Conservation (phyloP, 2,888 invertebrate genomes). For the Polyploca ridens region DNA sequence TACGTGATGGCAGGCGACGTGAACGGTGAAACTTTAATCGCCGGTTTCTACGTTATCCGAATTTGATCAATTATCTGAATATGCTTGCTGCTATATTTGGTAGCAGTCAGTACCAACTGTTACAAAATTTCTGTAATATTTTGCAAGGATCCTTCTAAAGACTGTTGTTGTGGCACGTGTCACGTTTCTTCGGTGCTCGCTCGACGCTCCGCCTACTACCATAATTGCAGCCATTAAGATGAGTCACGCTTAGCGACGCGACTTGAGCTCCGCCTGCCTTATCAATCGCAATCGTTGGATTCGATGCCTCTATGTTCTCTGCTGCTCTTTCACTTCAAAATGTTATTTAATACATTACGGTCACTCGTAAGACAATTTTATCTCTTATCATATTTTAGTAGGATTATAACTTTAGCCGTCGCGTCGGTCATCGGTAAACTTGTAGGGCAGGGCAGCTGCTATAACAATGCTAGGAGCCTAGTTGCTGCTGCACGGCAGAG, state of each 20-base stretch:
- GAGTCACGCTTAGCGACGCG: conserved; percentile 81
- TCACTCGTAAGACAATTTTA: too few species aligned
- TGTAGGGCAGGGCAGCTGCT: conserved; percentile 43
- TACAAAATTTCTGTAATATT: background rate
- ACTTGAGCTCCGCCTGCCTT: conserved; percentile 65
- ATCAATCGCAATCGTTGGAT: conserved; percentile 66
- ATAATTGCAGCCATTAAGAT: conserved; percentile 81
- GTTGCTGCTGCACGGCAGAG: conserved; percentile 61
- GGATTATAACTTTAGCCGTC: background rate
- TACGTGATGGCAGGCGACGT: conserved; percentile 29
- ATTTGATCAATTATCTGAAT: background rate
- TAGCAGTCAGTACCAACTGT: background rate
- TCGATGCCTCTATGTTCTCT: conserved; percentile 35
- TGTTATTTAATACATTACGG: conserved; percentile 16
- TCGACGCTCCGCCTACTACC: conserved; percentile 60
- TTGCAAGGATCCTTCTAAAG: conserved; percentile 22
- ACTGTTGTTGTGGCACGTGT: conserved; percentile 50
- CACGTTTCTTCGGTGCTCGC: conserved; percentile 54
- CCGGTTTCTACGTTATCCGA: background rate
- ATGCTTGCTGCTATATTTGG: background rate
- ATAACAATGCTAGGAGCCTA: conserved; percentile 42
- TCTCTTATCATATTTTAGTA: background rate
- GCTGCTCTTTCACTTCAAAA: conserved; percentile 35
- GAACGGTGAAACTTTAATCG: background rate
- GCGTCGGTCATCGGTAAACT: conserved; percentile 37